phyloP scores from a whole-genome alignment of 1,140 invertebrate species.

The Paracyclopina nana region DNA sequence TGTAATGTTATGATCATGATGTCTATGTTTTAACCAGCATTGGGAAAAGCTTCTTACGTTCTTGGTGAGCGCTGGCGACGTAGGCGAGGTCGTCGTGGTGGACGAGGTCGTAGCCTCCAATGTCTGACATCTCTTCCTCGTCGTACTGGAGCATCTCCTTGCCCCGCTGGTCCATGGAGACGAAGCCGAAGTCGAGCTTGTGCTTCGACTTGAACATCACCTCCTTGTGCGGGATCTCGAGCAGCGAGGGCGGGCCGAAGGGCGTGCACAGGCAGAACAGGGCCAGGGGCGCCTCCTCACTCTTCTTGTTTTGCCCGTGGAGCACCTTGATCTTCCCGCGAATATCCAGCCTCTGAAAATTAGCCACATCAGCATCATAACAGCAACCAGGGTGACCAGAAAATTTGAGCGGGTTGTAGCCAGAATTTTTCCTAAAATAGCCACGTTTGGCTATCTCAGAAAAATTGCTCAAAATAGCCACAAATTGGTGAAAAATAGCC shows the following conservation, averaged over 20 bases:
- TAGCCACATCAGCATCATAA: too few relatives aligned
- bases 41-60: constrained; percentile 49
- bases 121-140: constrained; percentile 69
- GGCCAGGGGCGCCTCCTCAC: constrained; percentile 75
- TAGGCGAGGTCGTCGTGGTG: constrained; percentile 89
- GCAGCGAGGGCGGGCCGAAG: constrained; percentile 57
- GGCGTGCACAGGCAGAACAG: constrained; percentile 93
- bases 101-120: constrained; percentile 88
- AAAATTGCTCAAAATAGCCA: too few relatives aligned
- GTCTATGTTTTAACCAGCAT: neutral
- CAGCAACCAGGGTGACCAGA: too few relatives aligned
- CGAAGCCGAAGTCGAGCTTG: constrained; percentile 79
- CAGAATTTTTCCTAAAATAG: too few relatives aligned
- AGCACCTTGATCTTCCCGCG: constrained; percentile 84
- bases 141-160: constrained; percentile 83
- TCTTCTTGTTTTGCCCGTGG: constrained; percentile 84
- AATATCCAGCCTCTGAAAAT: constrained; percentile 83
- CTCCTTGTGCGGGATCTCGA: constrained; percentile 31
- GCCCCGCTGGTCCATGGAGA: constrained; percentile 84
- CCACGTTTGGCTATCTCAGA: too few relatives aligned
- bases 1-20: too few relatives aligned
- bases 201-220: constrained; percentile 88
- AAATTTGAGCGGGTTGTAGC: too few relatives aligned
- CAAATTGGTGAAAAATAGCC: too few relatives aligned
- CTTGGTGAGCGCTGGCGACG: constrained; percentile 94